Percentiles rank a stretch among this genome's conserved stretches.
These are phyloP conservation scores for Hemibagrus wyckioides DNA, from an alignment of 2,113 vertebrate species.

Conservation along the genomic window DNA sequence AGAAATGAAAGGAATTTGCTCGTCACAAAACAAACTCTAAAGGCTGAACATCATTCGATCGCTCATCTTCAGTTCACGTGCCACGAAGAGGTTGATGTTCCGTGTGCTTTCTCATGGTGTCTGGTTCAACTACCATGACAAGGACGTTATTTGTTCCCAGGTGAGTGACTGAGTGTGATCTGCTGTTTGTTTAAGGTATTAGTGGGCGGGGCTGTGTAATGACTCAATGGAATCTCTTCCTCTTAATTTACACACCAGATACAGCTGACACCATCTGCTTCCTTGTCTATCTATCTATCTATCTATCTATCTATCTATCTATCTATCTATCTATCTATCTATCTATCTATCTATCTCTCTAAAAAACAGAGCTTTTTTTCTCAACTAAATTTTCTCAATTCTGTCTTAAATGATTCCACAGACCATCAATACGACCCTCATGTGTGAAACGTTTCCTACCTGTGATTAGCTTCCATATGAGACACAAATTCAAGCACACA, in stretches of 20 bases:
- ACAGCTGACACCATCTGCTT: not conserved
- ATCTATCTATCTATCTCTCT: too few species aligned
- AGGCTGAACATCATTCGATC: not conserved
- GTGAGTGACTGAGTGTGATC: not conserved
- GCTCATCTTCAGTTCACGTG: too few species aligned
- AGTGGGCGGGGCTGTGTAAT: not conserved
- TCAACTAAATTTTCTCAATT: too few species aligned
- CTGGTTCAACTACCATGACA: not conserved
- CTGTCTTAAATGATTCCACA: too few species aligned
- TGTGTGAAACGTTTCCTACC: too few species aligned
- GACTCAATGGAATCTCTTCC: constrained; percentile 4
- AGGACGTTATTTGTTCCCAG: not conserved
- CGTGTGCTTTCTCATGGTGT: constrained; percentile 29
- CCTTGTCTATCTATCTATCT: too few species aligned
- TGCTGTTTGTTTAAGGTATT: not conserved
- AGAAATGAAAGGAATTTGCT: not conserved
- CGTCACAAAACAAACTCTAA: not conserved
- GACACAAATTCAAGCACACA: too few species aligned
- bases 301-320: too few species aligned
- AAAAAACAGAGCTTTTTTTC: too few species aligned
- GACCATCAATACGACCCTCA: too few species aligned
- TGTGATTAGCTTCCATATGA: too few species aligned
- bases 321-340: too few species aligned
- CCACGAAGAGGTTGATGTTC: not conserved
- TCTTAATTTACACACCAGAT: not conserved